Base-by-base conservation (phyloP, 2,113 vertebrate genomes). In the Peromyscus leucopus region DNA sequence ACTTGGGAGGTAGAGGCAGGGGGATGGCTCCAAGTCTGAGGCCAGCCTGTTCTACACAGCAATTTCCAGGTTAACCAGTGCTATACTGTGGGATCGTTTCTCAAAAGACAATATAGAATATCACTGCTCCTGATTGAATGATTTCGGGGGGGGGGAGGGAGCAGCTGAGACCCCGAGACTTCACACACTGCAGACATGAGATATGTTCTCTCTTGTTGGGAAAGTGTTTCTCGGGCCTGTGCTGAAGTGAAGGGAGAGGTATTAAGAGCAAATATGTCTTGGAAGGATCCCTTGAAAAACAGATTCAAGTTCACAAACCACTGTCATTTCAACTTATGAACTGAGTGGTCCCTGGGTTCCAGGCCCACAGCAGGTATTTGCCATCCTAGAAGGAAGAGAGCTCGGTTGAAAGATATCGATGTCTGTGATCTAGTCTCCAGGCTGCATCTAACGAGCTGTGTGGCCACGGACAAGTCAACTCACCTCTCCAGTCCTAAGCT, bases 241-340 rank as follows among this genome's bases (percentile, higher is more conserved):
- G 65, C 7, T 91, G 13, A 65, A 48, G 15, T 71, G 48, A 80
- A 39, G 10, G 65, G 67, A 90, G 91, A 94, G 7, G 33, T 33
- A 86, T 33, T 92, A 48, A 72, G 89, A 71, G 91, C 36, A n/a
- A 96, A 67, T 57, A 59, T 26, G n/a, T 83, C 39, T 55, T 57
- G 1, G 46, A n/a, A 9, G 8, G 7, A 83, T 89, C 22, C 46
- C 55, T 92, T 91, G 51, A 48, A n/a, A 63, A 93, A 71, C 85
- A 75, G 28, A 65, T 2, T 86, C 61, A 0, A 42, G 75, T 83
- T 86, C 39, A 88, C 15, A 55, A 89, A 94, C 87, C 39, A 15
- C 74, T 89, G 46, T 76, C 39, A 82, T 19, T 88, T 91, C 13
- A 5, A 31, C 7, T 42, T 63, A 65, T 65, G 76, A 71, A 85